phyloP scores from a whole-genome alignment of 2,797 vertebrate genomes.

The Characodon lateralis region DNA sequence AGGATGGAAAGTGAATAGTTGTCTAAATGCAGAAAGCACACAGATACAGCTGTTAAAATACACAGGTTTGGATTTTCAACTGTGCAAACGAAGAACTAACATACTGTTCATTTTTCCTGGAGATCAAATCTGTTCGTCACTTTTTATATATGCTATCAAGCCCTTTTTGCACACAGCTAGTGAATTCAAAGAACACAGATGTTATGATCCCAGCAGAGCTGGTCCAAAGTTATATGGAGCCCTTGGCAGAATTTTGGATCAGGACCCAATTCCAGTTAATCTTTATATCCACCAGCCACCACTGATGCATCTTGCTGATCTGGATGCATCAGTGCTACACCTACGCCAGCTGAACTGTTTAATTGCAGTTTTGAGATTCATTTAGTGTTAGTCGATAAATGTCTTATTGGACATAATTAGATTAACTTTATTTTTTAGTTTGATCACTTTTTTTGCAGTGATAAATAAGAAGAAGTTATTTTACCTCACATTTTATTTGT shows the following conservation, averaged over 20 bases:
- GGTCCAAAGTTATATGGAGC: neutral
- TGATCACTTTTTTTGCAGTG: too few relatives aligned
- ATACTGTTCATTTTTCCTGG: neutral
- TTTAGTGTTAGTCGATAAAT: too few relatives aligned
- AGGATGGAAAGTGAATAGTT: constrained; percentile 84
- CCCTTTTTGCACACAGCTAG: neutral
- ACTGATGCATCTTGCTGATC: neutral
- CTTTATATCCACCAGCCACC: neutral
- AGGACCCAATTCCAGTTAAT: neutral
- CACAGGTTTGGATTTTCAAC: neutral
- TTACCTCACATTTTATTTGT: too few relatives aligned
- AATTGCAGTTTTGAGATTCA: neutral
- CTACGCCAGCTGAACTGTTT: neutral
- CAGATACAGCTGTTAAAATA: constrained; percentile 16
- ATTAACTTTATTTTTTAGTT: too few relatives aligned
- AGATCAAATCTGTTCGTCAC: neutral
- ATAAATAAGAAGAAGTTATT: too few relatives aligned
- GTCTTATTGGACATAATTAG: too few relatives aligned
- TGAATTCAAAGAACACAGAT: neutral
- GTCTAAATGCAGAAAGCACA: constrained; percentile 65
- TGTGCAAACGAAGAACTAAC: neutral
- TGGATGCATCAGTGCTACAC: neutral
- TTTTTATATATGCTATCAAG: neutral
- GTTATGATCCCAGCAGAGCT: neutral
- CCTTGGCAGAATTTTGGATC: neutral